Base-by-base conservation (phyloP, 2,888 invertebrate genomes). In the Heliconius hortense region DNA sequence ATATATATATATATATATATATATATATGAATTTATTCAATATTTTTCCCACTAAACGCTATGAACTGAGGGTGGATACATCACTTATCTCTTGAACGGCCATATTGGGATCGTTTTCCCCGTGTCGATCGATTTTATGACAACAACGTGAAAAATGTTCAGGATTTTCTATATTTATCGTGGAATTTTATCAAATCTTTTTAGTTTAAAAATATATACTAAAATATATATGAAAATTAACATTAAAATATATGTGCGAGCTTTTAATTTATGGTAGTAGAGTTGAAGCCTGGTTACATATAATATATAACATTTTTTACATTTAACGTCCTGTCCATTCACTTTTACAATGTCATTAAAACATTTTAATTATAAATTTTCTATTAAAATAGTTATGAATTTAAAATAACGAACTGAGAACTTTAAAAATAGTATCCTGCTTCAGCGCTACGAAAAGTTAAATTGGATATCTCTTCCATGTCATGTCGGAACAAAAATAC, bases 381-480 rank as follows among this genome's bases (percentile, higher is more conserved):
- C 71, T 43, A 60, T 71, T 71, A 59, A 39, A 71, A 71, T 71
- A 71, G 59, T 71, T 60, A 39, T 21, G 28, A 67, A 60, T 15
- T 60, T 31, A 26, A 73, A 67, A 68, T 64, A 67, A 74, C 71
- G 28, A 56, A 71, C 28, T 62, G 53, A 70, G 18, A 70, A 76
- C 39, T 76, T 74, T 71, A 71, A 60, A 71, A 74, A 59, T 67
- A 48, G 62, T 62, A 73, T 71, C 67, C 35, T 39, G 62, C 72
- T 77, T 73, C 68, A 78, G 56, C 62, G 78, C 62, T 73, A 62
- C 60, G 75, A 75, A 74, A 80, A 80, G 75, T 80, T 80, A 79
- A 78, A 80, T 79, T 80, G 79, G 79, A 76, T 76, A 78, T 79
- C 76, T 72, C 53, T 75, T 75, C 76, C 67, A 73, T 74, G 69